Conservation (phyloP, 2,113 vertebrate genomes). For the Seriola quinqueradiata region DNA sequence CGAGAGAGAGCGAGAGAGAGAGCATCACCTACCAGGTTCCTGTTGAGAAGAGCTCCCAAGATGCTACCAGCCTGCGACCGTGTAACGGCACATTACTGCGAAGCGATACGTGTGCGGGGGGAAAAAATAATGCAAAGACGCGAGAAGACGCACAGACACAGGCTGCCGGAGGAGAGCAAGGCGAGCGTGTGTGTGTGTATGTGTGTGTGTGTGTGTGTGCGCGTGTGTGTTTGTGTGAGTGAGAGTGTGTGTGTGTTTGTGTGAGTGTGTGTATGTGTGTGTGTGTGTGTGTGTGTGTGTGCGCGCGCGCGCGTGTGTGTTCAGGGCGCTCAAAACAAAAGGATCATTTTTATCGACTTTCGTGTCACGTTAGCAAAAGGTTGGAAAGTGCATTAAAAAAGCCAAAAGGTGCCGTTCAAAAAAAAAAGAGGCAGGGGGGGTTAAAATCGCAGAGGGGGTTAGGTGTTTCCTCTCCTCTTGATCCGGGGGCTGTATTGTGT, state of each 20-base stretch:
- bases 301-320: constrained; percentile 41
- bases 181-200: constrained; percentile 54
- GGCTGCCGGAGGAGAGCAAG: constrained; percentile 66
- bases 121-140: constrained; percentile 66
- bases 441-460: constrained; percentile 43
- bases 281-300: constrained; percentile 35
- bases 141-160: constrained; percentile 65
- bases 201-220: constrained; percentile 39
- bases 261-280: constrained; percentile 28
- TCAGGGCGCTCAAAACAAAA: constrained; percentile 82
- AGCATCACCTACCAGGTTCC: constrained; percentile 94
- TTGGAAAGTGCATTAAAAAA: constrained; percentile 65
- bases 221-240: constrained; percentile 24
- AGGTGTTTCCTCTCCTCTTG: constrained; percentile 77
- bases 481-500: constrained; percentile 79
- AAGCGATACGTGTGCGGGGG: constrained; percentile 59
- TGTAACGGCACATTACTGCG: constrained; percentile 90
- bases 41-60: constrained; percentile 90
- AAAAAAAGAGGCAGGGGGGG: too few relatives aligned
- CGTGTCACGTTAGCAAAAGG: constrained; percentile 51
- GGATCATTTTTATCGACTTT: constrained; percentile 80
- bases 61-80: constrained; percentile 91
- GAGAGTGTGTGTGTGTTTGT: constrained; percentile 22
- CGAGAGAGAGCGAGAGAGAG: constrained; percentile 13
- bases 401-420: constrained; percentile 33